phyloP scores from a whole-genome alignment of 2,113 vertebrate genomes.

The Notothenia rossii region DNA sequence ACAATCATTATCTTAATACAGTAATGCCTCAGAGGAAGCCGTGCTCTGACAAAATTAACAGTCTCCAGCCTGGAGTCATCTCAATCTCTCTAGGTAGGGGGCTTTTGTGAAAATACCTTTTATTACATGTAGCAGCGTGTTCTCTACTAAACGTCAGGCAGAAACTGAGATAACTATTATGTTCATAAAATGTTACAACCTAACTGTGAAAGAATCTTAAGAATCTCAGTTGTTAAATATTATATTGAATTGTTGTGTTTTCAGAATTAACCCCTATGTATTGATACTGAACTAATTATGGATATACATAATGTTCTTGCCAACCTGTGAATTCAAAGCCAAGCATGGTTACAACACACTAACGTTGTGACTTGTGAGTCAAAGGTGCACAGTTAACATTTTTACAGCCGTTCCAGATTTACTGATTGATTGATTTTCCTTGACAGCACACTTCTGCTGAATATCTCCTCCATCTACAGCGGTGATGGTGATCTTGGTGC shows the following conservation, averaged over 20 bases:
- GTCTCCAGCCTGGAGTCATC: conserved; percentile 12
- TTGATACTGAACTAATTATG: not conserved
- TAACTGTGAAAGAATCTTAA: not conserved
- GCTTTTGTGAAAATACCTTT: not conserved
- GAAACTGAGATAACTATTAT: not conserved
- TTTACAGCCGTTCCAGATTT: conserved; percentile 20
- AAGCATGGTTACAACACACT: not conserved
- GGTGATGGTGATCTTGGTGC: conserved; percentile 20
- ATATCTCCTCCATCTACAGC: conserved; percentile 41
- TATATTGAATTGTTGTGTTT: not conserved
- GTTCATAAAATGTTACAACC: not conserved
- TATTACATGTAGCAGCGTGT: conserved; percentile 11
- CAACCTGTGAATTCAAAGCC: not conserved
- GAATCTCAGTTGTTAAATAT: not conserved
- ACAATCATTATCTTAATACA: conserved; percentile 25
- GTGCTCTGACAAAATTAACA: conserved; percentile 7
- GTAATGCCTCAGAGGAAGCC: conserved; percentile 20
- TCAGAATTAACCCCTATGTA: not conserved
- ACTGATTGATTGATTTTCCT: conserved; percentile 64
- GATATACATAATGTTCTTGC: too few species aligned
- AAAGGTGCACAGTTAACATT: conserved; percentile 48
- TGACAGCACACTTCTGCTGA: conserved; percentile 50
- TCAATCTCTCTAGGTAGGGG: not conserved
- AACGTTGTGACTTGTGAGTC: conserved; percentile 3
- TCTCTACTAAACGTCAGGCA: not conserved